phyloP scores from a whole-genome alignment of 2,797 vertebrate genomes.

The Micropoecilia bifurca region DNA sequence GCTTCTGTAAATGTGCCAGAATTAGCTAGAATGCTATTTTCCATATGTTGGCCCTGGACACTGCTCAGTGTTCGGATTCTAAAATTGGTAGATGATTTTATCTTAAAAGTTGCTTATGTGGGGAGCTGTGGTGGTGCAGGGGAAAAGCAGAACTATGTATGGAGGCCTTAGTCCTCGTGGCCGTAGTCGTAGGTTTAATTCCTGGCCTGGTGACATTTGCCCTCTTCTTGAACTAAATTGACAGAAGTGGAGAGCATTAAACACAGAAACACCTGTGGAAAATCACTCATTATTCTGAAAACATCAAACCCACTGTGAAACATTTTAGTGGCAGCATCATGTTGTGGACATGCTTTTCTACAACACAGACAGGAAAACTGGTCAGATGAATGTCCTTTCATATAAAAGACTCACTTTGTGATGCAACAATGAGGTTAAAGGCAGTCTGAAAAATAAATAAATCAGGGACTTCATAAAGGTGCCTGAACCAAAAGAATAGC shows the following conservation, averaged over 20 bases:
- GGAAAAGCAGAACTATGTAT: too few species aligned
- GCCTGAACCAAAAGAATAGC: not conserved
- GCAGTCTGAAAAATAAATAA: not conserved
- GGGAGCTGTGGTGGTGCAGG: too few species aligned
- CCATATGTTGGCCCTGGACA: too few species aligned
- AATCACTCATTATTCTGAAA: not conserved
- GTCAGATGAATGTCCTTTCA: not conserved
- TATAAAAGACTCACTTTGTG: not conserved
- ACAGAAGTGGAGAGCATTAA: not conserved
- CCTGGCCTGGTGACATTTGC: too few species aligned
- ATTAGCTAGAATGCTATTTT: too few species aligned
- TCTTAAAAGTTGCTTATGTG: not conserved
- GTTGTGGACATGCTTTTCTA: not conserved
- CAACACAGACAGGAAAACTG: not conserved
- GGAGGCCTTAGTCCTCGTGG: too few species aligned
- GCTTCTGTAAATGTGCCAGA: too few species aligned
- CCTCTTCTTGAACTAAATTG: not conserved
- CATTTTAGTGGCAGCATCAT: not conserved
- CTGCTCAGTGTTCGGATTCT: not conserved
- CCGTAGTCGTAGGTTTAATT: too few species aligned
- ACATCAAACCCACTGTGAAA: not conserved
- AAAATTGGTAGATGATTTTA: not conserved
- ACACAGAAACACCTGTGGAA: not conserved
- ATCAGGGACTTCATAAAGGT: not conserved
- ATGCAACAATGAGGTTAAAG: not conserved